Evolutionary conservation across 1,140 invertebrate genomes (phyloP), one percentile per base, ranked within the genome.

Genomic region (Augochlora pura): DNA sequence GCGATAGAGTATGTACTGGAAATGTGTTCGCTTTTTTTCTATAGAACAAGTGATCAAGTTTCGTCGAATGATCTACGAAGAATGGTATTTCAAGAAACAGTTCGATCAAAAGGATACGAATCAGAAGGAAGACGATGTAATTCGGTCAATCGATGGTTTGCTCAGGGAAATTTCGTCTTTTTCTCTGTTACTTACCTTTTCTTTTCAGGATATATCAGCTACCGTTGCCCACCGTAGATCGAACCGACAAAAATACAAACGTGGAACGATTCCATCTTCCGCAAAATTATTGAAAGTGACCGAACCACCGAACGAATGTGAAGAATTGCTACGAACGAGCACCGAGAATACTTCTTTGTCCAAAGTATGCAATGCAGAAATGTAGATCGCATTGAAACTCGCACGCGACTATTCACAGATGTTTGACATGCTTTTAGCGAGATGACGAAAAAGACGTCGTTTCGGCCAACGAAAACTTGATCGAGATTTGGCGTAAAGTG

Each of bases 1-100:
- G 42, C 21, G n/a, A 42, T 39, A 12, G 27, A 62, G 32, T 25
- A 18, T 14, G 21, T n/a, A 8, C 16, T 21, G 1, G 3, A 10
- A 32, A 32, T 46, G 14, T 18, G 32, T 23, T 10, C 10, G 54
- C 7, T 0, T 74, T 57, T 66, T 25, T 25, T n/a, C 60, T n/a
- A n/a, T n/a, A 88, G 87, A 84, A 7, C 75, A 84, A 65, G 54
- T 67, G 12, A 32, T 71, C 9, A 74, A 82, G 2, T 76, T 87
- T 6, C 71, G 82, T 66, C 79, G 18, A 67, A 70, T 70, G 21
- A 68, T 86, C 21, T 84, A 72, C 23, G 76, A 85, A 16, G 74
- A 88, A 46, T 81, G 77, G 76, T 76, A 78, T 54, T 64, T 75
- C 21, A 78, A 80, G 38, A 84, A 63, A 59, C 80, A 64, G 32